Conservation (phyloP, 2,797 vertebrate genomes). For the Orestias chungarensis region DNA sequence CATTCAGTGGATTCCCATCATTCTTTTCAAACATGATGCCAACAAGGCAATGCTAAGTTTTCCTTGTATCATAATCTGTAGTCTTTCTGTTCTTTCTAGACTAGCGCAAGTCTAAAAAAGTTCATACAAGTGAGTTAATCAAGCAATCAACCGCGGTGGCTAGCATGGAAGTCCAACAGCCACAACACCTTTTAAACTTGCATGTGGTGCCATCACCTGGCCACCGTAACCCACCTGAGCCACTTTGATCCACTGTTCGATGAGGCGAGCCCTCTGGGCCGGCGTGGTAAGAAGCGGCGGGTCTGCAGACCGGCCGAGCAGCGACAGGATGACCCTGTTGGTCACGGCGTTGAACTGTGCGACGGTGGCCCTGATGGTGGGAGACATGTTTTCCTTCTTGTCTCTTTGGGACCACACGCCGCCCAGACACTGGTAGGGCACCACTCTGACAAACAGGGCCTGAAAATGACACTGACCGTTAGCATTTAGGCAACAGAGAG, state of each 20-base stretch:
- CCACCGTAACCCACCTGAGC: conserved; percentile 78
- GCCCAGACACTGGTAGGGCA: conserved; percentile 86
- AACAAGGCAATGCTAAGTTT: not conserved
- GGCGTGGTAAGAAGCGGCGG: conserved; percentile 48
- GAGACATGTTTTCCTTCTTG: conserved; percentile 83
- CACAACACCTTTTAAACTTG: too few relatives aligned
- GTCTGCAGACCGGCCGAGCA: conserved; percentile 71
- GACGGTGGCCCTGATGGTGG: conserved; percentile 87
- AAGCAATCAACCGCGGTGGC: not conserved
- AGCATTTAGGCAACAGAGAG: not conserved
- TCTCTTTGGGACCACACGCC: conserved; percentile 89
- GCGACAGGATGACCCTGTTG: conserved; percentile 82
- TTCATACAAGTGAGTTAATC: too few relatives aligned
- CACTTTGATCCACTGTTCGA: conserved; percentile 88
- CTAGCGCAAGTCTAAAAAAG: too few relatives aligned
- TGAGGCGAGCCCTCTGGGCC: conserved; percentile 77
- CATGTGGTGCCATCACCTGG: too few relatives aligned
- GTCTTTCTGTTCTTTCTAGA: not conserved
- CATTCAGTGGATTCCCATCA: conserved; percentile 1
- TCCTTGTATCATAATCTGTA: not conserved
- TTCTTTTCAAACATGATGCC: not conserved
- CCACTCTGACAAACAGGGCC: conserved; percentile 83
- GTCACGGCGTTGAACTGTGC: conserved; percentile 87
- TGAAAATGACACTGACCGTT: conserved; percentile 43
- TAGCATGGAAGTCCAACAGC: too few relatives aligned